Evolutionary conservation across 2,113 vertebrate species (phyloP), one percentile per base, ranked within the genome.

Genomic region (Oryzias melastigma): DNA sequence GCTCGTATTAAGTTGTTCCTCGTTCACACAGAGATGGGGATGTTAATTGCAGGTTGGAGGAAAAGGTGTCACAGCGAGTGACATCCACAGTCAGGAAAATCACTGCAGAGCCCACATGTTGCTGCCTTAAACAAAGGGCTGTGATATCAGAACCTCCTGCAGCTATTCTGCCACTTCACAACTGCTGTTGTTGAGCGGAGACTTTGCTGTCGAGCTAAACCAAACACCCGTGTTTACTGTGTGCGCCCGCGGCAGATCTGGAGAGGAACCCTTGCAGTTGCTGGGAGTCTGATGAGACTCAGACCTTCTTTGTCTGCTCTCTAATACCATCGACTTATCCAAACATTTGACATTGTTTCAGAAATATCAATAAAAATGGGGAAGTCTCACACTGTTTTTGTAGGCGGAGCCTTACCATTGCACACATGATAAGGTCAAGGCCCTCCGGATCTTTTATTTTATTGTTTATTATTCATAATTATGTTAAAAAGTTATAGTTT

Each of bases 191-290:
- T 13, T 7, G 47, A 61, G 35, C 18, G 13, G 40, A 2, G 54
- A 52, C 43, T 44, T 44, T 44, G 14, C 57, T 50, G 29, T 25
- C 12, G 25, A 51, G 42, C 29, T 15, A 18, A 55, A 25, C 50
- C 63, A 60, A 60, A 68, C 55, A 43, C 27, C 54, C 56, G 49
- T 4, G 17, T 53, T 44, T 44, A 17, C n/a, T 22, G 27, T 0
- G 4, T 0, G 17, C 22, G 40, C 68, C 65, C 58, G 59, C 67
- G 49, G 22, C 35, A 35, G 49, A 67, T 14, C 59, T 17, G 12
- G 7, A 58, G 27, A 5, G 56, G 67, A 75, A 68, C 43, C 43
- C 18, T 18, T n/a, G 20, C 77, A 50, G 68, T 53, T 60, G 54
- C 16, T 42, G 10, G 50, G 19, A 41, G 13, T 51, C 48, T 43